A percentile compares a stretch with the other conserved stretches of the same genome.
phyloP scores from a whole-genome alignment of 2,797 vertebrate genomes.

The Iguana delicatissima region DNA sequence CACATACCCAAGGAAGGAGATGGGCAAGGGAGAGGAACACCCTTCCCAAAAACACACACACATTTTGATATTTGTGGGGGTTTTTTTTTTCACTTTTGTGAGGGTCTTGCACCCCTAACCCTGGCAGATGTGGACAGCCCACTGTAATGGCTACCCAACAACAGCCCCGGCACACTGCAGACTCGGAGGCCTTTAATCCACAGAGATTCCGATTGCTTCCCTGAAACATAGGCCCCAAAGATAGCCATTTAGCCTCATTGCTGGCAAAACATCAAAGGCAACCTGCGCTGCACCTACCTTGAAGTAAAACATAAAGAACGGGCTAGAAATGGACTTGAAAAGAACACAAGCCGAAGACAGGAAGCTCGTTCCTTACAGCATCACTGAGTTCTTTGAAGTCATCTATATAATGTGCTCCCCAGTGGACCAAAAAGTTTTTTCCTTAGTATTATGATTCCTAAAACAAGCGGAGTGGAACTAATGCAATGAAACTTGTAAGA shows the following conservation, averaged over 20 bases:
- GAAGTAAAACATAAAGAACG: conserved; percentile 46
- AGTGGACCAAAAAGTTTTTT: not conserved
- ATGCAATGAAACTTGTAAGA: not conserved
- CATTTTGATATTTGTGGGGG: too few relatives aligned
- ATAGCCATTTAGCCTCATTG: conserved; percentile 33
- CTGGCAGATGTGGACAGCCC: too few relatives aligned
- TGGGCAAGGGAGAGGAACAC: too few relatives aligned
- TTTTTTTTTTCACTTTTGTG: too few relatives aligned
- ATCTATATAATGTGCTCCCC: accelerated
- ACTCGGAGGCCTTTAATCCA: not conserved
- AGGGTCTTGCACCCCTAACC: too few relatives aligned
- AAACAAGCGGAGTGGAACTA: not conserved
- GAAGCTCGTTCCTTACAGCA: not conserved
- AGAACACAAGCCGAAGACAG: conserved; percentile 33
- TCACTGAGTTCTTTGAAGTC: conserved; percentile 42
- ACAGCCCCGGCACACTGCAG: too few relatives aligned
- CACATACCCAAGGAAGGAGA: too few relatives aligned
- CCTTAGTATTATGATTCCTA: not conserved
- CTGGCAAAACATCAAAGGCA: conserved; percentile 63
- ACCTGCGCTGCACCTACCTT: conserved; percentile 43
- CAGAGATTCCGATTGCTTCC: conserved; percentile 37
- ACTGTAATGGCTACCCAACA: conserved; percentile 14
- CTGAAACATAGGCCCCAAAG: not conserved
- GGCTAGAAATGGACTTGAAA: conserved; percentile 12
- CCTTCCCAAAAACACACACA: too few relatives aligned